Conservation (phyloP, 2,797 vertebrate genomes). For the Tenualosa ilisha region DNA sequence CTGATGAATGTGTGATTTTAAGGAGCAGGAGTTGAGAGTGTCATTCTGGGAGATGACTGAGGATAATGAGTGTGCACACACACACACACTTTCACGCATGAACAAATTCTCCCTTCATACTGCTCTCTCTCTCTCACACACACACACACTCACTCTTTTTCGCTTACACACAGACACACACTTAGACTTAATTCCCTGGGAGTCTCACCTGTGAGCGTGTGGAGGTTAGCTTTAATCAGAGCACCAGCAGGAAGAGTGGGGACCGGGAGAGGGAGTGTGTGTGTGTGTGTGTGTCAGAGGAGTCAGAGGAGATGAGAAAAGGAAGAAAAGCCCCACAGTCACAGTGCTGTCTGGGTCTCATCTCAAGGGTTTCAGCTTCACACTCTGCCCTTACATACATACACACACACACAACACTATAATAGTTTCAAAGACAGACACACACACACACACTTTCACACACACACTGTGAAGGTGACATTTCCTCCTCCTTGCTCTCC, state of each 20-base stretch:
- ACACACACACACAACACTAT: neutral
- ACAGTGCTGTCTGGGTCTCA: neutral
- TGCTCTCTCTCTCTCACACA: neutral
- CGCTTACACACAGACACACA: neutral
- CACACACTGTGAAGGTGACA: neutral
- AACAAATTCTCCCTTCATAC: no score
- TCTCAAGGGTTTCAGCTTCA: neutral
- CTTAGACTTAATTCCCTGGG: neutral
- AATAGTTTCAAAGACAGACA: neutral
- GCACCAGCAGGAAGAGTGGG: neutral
- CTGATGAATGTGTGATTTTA: slow-evolving; percentile 12
- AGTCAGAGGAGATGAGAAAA: neutral
- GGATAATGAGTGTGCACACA: neutral
- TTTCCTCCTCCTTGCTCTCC: neutral
- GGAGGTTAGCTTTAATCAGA: neutral
- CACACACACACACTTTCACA: slow-evolving; percentile 25
- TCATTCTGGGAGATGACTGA: neutral
- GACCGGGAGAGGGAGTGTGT: no score
- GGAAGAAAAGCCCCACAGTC: neutral
- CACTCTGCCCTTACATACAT: slow-evolving; percentile 8
- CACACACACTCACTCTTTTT: neutral
- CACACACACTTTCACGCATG: neutral
- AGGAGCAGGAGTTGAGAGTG: neutral
- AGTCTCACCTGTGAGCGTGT: slow-evolving; percentile 3
- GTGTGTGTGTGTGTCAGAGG: no score